Percentiles rank a stretch among this genome's conserved stretches.
Evolutionary conservation across 2,113 vertebrate genomes (phyloP).

Genomic region (Gymnogyps californianus): DNA sequence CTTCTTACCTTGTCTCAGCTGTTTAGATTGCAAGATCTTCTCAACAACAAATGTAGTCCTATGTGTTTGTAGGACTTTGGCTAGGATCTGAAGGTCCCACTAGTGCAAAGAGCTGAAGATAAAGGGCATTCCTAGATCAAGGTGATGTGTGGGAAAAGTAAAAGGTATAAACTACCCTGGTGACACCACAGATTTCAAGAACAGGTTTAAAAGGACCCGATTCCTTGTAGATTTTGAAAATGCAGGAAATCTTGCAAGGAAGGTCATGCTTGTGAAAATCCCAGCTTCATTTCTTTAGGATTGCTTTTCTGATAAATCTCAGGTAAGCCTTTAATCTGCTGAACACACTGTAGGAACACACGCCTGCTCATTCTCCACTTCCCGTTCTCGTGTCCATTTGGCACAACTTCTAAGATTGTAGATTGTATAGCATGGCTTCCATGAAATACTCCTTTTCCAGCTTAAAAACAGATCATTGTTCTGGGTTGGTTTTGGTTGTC

Average conservation of each 20-base stretch:
- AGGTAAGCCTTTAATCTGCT: conserved; percentile 4
- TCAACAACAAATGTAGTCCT: neutral
- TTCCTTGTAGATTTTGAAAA: neutral
- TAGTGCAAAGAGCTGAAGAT: neutral
- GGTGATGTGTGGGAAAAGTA: neutral
- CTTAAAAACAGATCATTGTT: neutral
- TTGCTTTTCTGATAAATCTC: neutral
- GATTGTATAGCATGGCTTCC: neutral
- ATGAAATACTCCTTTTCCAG: neutral
- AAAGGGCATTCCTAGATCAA: neutral
- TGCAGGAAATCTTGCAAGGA: neutral
- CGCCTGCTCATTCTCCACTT: neutral
- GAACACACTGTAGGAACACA: neutral
- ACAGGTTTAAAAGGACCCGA: neutral
- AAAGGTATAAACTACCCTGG: neutral
- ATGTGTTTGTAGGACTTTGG: neutral
- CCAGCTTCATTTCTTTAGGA: neutral
- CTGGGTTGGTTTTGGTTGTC: neutral
- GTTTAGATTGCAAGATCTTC: conserved; percentile 33
- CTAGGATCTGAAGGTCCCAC: neutral
- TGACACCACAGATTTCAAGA: neutral
- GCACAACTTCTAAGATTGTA: neutral
- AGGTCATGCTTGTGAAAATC: neutral
- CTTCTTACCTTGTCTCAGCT: conserved; percentile 39
- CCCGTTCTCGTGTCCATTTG: neutral